These are phyloP conservation scores for Hipparchia semele DNA, from an alignment of 2,888 invertebrate species.

Conservation along the genomic window DNA sequence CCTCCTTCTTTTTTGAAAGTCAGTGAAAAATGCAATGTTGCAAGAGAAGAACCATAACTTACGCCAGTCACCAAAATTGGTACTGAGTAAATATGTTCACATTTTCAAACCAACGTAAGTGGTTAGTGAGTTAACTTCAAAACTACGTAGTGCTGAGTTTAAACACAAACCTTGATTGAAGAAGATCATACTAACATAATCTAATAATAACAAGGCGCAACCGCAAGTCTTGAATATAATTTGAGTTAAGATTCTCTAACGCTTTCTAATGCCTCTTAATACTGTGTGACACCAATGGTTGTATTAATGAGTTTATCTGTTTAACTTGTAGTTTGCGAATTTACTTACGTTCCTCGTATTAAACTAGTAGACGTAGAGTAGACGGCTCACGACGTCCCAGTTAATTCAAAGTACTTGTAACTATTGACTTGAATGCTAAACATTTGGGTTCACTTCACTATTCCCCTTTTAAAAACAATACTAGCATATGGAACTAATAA, in stretches of 20 bases:
- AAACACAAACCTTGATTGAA: not conserved
- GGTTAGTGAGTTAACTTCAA: too few relatives aligned
- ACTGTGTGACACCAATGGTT: slow-evolving; percentile 19
- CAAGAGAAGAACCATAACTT: too few relatives aligned
- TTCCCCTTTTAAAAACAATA: not conserved
- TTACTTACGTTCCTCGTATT: not conserved
- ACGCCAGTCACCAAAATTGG: too few relatives aligned
- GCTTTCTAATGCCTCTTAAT: slow-evolving; percentile 20
- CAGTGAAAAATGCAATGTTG: too few relatives aligned
- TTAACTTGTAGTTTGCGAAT: slow-evolving; percentile 21
- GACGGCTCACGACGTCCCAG: not conserved
- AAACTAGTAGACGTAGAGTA: not conserved
- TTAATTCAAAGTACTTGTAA: not conserved
- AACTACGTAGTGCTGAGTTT: not conserved
- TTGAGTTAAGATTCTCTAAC: slow-evolving; percentile 16
- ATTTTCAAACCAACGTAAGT: too few relatives aligned
- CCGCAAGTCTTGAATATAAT: slow-evolving; percentile 18
- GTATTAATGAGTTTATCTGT: slow-evolving; percentile 19
- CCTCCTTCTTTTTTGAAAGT: too few relatives aligned
- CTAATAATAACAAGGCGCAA: slow-evolving; percentile 17
- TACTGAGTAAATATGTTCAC: too few relatives aligned
- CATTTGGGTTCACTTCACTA: not conserved
- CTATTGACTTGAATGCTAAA: not conserved
- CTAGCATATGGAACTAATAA: too few relatives aligned
- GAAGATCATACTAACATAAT: slow-evolving; percentile 16